Evolutionary conservation across 2,888 invertebrate genomes (phyloP).

Genomic region (Tenodera sinensis): DNA sequence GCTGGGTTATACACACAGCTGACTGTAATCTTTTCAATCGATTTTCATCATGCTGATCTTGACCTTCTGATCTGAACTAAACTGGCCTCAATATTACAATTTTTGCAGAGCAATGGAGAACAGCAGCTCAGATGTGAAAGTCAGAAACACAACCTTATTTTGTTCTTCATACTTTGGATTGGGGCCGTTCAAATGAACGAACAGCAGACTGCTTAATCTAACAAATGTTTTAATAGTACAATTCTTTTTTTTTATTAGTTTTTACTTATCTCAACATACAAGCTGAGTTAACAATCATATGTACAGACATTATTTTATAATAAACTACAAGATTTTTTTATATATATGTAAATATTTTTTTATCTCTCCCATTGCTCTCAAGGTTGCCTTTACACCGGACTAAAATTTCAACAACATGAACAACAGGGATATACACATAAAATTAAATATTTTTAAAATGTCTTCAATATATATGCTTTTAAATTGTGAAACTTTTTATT

Average conservation of each 20-base stretch:
- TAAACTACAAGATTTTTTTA: not conserved
- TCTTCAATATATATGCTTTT: not conserved
- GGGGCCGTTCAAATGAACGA: not conserved
- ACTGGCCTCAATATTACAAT: not conserved
- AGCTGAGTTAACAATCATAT: conserved; percentile 23
- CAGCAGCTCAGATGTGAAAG: not conserved
- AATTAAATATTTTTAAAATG: conserved; percentile 6
- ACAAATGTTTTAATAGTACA: not conserved
- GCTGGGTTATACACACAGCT: not conserved
- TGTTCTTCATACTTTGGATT: not conserved
- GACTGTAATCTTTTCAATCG: not conserved
- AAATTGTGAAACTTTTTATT: not conserved
- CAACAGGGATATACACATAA: conserved; percentile 5
- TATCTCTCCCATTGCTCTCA: not conserved
- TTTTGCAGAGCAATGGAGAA: not conserved
- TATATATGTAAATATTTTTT: not conserved
- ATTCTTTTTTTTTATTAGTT: not conserved
- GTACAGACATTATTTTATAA: conserved; percentile 12
- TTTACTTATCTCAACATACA: conserved; percentile 17
- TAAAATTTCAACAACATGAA: conserved; percentile 7
- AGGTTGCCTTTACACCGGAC: conserved; percentile 1
- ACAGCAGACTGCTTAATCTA: not conserved
- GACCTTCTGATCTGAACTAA: not conserved
- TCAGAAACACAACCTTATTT: not conserved
- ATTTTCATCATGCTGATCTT: not conserved